Percentiles rank a stretch among this genome's conserved stretches.
Conservation (phyloP, 2,113 vertebrate species). For the Vombatus ursinus region DNA sequence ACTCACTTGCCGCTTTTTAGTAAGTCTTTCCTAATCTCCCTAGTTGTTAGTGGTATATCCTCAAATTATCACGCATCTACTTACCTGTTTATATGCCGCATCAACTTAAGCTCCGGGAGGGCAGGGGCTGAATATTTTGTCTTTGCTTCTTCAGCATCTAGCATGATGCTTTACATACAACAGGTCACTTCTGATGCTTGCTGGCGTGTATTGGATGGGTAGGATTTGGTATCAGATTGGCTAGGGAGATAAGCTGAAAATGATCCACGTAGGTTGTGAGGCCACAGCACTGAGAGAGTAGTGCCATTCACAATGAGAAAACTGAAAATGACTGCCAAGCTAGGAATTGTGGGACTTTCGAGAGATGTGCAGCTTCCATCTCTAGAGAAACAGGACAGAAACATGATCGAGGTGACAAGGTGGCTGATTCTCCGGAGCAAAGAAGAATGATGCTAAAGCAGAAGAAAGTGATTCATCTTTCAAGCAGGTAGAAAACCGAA, state of each 20-base stretch:
- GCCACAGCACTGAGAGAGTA: too few relatives aligned
- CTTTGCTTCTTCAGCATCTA: not conserved
- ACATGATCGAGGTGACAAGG: not conserved
- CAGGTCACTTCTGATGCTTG: too few relatives aligned
- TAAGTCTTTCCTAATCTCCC: too few relatives aligned
- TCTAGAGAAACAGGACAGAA: not conserved
- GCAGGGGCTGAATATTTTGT: not conserved
- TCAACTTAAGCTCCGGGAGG: not conserved
- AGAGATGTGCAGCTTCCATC: not conserved
- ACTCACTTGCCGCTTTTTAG: too few relatives aligned
- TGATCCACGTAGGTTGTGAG: too few relatives aligned
- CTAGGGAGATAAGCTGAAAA: too few relatives aligned
- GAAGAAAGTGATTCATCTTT: too few relatives aligned
- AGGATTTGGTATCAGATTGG: too few relatives aligned
- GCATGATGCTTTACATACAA: too few relatives aligned
- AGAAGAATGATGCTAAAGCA: not conserved
- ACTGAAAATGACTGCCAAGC: not conserved
- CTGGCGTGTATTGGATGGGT: too few relatives aligned
- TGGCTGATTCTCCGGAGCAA: not conserved
- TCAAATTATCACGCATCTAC: too few relatives aligned
- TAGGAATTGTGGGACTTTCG: not conserved
- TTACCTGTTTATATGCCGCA: not conserved
- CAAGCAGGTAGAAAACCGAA: not conserved
- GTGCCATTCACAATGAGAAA: not conserved
- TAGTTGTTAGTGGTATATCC: too few relatives aligned